These are phyloP conservation scores for Limnothrissa miodon DNA, from an alignment of 2,113 vertebrate genomes.

Conservation along the genomic window DNA sequence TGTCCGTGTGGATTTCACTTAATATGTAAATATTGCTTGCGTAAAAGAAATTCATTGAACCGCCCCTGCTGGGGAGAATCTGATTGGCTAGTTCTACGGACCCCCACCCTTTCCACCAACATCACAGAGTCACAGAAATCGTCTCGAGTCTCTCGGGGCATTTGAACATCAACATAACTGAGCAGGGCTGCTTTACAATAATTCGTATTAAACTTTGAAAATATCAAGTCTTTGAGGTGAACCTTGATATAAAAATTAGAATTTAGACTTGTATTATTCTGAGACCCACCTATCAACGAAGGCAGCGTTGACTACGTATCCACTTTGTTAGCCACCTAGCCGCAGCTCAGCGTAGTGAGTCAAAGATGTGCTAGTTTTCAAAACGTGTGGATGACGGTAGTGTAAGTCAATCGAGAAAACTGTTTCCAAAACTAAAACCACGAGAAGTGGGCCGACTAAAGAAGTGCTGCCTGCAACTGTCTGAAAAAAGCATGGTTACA, in stretches of 20 bases:
- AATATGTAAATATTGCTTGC: background rate
- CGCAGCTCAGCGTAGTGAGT: background rate
- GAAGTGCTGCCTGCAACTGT: background rate
- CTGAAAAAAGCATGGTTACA: constrained; percentile 55
- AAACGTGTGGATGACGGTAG: background rate
- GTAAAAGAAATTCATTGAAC: background rate
- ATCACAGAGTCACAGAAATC: background rate
- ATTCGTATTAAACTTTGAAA: background rate
- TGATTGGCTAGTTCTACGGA: background rate
- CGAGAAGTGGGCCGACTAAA: background rate
- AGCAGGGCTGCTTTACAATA: background rate
- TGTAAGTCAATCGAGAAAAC: background rate
- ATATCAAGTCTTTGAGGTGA: background rate
- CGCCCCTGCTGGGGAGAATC: background rate
- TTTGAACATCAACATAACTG: background rate
- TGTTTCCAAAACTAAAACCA: background rate
- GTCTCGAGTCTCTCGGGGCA: background rate
- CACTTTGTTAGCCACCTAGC: constrained; percentile 8
- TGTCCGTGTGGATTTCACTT: background rate
- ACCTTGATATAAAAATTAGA: background rate
- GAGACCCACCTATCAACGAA: background rate
- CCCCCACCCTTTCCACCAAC: background rate
- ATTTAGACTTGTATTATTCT: background rate
- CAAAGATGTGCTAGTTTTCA: constrained; percentile 7
- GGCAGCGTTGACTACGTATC: background rate